A percentile compares a stretch with the other conserved stretches of the same genome.
Conservation (phyloP, 2,113 vertebrate genomes). For the Zootoca vivipara region DNA sequence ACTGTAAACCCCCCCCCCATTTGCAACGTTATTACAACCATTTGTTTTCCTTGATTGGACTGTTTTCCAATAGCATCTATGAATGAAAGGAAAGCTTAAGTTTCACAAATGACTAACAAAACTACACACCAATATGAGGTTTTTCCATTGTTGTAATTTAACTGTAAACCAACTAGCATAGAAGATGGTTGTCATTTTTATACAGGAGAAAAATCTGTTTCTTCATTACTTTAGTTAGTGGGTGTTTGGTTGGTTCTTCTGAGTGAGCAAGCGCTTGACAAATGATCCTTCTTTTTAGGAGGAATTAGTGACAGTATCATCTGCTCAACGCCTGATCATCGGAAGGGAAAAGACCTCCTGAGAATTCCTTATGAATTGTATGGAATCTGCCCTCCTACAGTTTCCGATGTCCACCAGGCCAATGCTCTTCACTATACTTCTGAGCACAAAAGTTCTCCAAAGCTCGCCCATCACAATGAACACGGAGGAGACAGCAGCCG, state of each 20-base stretch:
- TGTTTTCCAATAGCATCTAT: conserved; percentile 5
- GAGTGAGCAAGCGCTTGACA: background rate
- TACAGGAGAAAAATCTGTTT: background rate
- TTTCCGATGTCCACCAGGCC: conserved; percentile 76
- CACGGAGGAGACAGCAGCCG: conserved; percentile 19
- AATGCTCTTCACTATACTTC: conserved; percentile 75
- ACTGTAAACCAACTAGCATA: conserved; percentile 35
- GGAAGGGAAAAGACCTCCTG: conserved; percentile 87
- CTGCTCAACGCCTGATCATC: conserved; percentile 84
- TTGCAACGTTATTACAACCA: background rate
- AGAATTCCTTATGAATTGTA: conserved; percentile 92
- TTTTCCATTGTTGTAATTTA: conserved; percentile 34
- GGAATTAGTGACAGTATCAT: conserved; percentile 85
- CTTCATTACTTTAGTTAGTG: conserved; percentile 22
- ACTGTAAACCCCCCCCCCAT: background rate
- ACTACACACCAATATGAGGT: conserved; percentile 11
- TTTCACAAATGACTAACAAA: conserved; percentile 31
- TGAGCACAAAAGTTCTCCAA: conserved; percentile 67
- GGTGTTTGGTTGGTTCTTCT: background rate
- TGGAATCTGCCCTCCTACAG: conserved; percentile 80
- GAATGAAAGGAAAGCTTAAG: conserved; percentile 20
- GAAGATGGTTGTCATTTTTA: conserved; percentile 24
- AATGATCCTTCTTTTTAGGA: conserved; percentile 70
- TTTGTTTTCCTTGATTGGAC: background rate
- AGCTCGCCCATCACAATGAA: conserved; percentile 48